Conservation (phyloP, 2,113 vertebrate species). For the Bagarius yarrelli region DNA sequence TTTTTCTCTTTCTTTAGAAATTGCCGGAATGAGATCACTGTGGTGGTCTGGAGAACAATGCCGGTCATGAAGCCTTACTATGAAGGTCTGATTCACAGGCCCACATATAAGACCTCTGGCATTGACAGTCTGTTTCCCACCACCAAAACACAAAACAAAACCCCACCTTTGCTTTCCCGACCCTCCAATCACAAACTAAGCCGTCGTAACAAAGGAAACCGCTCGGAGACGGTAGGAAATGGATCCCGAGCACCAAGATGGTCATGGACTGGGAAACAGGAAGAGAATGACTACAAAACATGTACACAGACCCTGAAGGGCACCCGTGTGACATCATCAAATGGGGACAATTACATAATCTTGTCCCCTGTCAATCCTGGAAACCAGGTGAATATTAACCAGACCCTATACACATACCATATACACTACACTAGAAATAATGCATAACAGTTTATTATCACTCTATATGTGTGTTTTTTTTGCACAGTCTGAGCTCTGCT, state of each 20-base stretch:
- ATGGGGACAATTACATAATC: slow-evolving; percentile 91
- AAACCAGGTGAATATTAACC: slow-evolving; percentile 75
- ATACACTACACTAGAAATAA: no score
- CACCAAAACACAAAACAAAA: slow-evolving; percentile 76
- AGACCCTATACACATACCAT: neutral
- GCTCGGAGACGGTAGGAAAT: slow-evolving; percentile 60
- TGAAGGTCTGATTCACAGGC: slow-evolving; percentile 71
- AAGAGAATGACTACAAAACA: slow-evolving; percentile 69
- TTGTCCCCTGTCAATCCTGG: slow-evolving; percentile 79
- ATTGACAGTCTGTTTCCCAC: slow-evolving; percentile 70
- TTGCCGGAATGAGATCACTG: slow-evolving; percentile 79
- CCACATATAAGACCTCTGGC: slow-evolving; percentile 67
- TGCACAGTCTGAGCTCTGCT: neutral
- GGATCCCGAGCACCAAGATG: slow-evolving; percentile 67
- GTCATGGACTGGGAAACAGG: slow-evolving; percentile 74
- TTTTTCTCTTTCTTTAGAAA: slow-evolving; percentile 68
- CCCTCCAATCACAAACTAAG: slow-evolving; percentile 74
- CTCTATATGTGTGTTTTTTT: neutral
- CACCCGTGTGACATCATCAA: slow-evolving; percentile 73
- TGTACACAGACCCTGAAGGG: slow-evolving; percentile 66
- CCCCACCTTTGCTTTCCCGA: slow-evolving; percentile 57
- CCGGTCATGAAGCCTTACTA: slow-evolving; percentile 76
- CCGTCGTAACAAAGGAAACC: slow-evolving; percentile 61
- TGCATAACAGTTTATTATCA: neutral
- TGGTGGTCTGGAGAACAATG: slow-evolving; percentile 85